Percentiles rank a stretch among this genome's conserved stretches.
Conservation (phyloP, 2,113 vertebrate genomes). For the Saimiri boliviensis region DNA sequence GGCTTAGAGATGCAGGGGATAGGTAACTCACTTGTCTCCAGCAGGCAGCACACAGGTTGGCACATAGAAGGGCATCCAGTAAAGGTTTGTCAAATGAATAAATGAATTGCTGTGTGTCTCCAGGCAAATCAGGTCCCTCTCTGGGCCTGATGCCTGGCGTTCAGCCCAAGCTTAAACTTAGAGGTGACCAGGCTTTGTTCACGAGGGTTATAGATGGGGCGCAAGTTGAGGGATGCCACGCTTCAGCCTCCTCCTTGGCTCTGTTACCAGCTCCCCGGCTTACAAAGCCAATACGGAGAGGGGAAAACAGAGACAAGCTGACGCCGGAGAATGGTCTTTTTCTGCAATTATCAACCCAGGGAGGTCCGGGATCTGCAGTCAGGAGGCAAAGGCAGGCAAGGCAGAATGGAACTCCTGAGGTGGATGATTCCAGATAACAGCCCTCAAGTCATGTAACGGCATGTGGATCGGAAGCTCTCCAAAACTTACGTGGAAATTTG, state of each 20-base stretch:
- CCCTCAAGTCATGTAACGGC: accelerated
- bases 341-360: neutral
- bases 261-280: no score
- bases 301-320: neutral
- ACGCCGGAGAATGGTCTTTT: neutral
- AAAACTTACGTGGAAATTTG: neutral
- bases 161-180: neutral
- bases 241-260: neutral
- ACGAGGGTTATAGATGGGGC: neutral
- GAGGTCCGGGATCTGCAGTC: neutral
- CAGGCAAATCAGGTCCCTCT: neutral
- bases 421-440: neutral
- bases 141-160: neutral
- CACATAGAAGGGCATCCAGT: neutral
- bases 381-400: neutral
- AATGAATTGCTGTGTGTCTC: neutral
- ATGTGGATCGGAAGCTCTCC: neutral
- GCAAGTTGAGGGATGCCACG: accelerated
- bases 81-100: neutral
- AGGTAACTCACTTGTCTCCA: neutral
- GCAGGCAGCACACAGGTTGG: neutral
- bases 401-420: neutral
- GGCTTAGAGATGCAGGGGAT: neutral
- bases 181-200: neutral
- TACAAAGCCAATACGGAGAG: neutral